phyloP scores from a whole-genome alignment of 2,113 vertebrate genomes.

The Taurulus bubalis region DNA sequence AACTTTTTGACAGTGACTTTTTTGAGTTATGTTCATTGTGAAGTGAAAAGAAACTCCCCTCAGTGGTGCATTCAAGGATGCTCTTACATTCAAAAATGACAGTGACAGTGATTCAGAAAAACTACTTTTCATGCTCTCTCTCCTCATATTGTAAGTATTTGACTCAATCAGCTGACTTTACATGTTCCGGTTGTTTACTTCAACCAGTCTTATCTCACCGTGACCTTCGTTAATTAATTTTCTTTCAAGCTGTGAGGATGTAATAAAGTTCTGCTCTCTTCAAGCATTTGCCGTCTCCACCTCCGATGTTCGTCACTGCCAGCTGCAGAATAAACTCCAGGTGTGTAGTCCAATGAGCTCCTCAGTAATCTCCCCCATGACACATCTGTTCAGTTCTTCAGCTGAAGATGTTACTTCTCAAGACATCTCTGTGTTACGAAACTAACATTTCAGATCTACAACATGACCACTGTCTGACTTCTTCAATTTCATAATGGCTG shows the following conservation, averaged over 20 bases:
- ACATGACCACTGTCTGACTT: not conserved
- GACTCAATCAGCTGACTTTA: not conserved
- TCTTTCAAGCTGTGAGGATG: not conserved
- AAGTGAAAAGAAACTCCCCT: not conserved
- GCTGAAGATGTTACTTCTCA: not conserved
- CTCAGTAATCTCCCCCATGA: not conserved
- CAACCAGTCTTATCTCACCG: not conserved
- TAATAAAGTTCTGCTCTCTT: not conserved
- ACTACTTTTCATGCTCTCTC: not conserved
- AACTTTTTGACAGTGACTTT: slow-evolving; percentile 19
- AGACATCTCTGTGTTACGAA: not conserved
- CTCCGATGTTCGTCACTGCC: not conserved
- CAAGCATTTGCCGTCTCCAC: not conserved
- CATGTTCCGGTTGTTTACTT: not conserved
- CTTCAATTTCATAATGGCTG: slow-evolving; percentile 1
- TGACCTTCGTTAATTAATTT: not conserved
- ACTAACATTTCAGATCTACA: not conserved
- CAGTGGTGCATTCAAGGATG: slow-evolving; percentile 5
- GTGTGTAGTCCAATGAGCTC: not conserved
- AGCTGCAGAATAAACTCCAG: not conserved
- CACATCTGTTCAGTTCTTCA: not conserved
- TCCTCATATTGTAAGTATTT: not conserved
- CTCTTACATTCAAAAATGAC: not conserved
- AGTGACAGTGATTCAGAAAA: not conserved
- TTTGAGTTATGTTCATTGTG: slow-evolving; percentile 12